phyloP scores from a whole-genome alignment of 2,888 invertebrate genomes.

The Saturnia japonica region DNA sequence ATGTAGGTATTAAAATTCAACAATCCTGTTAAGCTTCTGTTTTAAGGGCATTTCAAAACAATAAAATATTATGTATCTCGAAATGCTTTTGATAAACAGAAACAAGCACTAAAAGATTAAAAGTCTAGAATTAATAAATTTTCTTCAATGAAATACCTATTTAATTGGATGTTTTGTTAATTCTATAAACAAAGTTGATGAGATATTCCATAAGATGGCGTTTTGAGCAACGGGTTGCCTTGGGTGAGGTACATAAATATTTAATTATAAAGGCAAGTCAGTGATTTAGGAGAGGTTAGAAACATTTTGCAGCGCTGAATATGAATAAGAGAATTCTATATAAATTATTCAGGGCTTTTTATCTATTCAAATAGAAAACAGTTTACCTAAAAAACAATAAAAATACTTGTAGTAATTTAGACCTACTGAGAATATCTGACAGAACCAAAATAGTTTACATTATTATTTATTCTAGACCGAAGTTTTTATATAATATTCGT shows the following conservation, averaged over 20 bases:
- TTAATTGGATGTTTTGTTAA: too few relatives aligned
- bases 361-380: too few relatives aligned
- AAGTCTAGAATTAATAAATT: too few relatives aligned
- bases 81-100: conserved; percentile 39
- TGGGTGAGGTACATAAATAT: conserved; percentile 59
- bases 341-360: background rate
- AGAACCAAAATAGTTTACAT: background rate
- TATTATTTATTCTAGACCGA: background rate
- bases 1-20: too few relatives aligned
- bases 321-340: background rate
- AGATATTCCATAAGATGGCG: conserved; percentile 64
- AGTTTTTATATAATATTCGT: too few relatives aligned
- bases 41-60: too few relatives aligned
- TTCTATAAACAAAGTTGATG: too few relatives aligned
- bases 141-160: too few relatives aligned
- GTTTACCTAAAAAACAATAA: too few relatives aligned
- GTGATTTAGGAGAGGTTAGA: conserved; percentile 9
- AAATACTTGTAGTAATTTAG: background rate
- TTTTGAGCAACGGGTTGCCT: conserved; percentile 47
- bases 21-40: too few relatives aligned
- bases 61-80: too few relatives aligned
- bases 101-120: too few relatives aligned
- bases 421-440: background rate
- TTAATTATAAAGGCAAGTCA: conserved; percentile 39
- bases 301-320: conserved; percentile 1